These are phyloP conservation scores for Grammomys dolichurus DNA, from an alignment of 2,113 vertebrate species.

Conservation along the genomic window DNA sequence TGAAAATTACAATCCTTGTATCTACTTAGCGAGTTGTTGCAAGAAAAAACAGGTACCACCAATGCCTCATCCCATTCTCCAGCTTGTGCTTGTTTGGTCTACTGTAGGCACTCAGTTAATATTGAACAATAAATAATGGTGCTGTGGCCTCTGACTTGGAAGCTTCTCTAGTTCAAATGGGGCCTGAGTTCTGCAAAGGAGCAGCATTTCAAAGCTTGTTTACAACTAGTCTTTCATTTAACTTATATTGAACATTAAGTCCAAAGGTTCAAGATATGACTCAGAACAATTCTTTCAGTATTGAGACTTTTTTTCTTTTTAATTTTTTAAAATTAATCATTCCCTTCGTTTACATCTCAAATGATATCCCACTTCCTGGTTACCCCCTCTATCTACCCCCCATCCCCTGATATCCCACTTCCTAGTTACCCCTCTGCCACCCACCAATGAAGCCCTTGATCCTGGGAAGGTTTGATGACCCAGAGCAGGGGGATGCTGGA, in stretches of 20 bases:
- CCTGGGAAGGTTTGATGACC: too few species aligned
- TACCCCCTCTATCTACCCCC: too few species aligned
- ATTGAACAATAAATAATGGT: neutral
- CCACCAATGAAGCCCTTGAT: too few species aligned
- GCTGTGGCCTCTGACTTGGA: neutral
- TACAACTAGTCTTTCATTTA: neutral
- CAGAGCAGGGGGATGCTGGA: too few species aligned
- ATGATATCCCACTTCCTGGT: too few species aligned
- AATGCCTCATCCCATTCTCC: neutral
- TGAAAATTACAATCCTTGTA: neutral
- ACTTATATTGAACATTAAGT: neutral
- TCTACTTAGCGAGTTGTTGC: neutral
- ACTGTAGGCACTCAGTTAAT: neutral
- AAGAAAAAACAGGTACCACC: neutral
- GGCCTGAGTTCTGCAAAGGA: neutral
- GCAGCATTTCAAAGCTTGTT: neutral
- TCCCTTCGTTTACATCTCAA: too few species aligned
- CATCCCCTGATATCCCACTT: too few species aligned
- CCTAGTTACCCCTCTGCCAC: too few species aligned
- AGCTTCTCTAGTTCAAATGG: neutral
- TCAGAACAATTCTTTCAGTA: neutral
- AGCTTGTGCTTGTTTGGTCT: accelerated
- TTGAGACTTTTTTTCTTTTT: too few species aligned
- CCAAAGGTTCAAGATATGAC: neutral
- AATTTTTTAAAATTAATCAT: too few species aligned